Base-by-base conservation (phyloP, 2,888 invertebrate genomes). In the Drosophila meridionalis region DNA sequence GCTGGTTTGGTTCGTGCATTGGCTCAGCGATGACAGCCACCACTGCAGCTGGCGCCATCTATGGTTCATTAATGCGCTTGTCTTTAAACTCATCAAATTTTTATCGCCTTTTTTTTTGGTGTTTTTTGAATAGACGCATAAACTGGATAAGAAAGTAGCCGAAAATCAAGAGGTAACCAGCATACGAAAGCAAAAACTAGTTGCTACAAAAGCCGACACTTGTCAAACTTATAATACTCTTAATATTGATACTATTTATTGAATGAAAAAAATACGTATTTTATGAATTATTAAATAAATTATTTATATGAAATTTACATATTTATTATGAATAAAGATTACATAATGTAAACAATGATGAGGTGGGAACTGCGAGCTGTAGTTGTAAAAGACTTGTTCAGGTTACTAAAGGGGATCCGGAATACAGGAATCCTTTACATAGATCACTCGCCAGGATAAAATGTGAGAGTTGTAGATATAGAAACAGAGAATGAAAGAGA, bases 81-180 rank as follows among this genome's bases (percentile, higher is more conserved):
- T 30, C 14, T 53, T 56, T 32, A 61, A 65, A 65, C 50, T 59
- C n/a, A 42, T 20, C 20, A 20, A 20, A 20, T 45, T 45, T 58
- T 36, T 58, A 63, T 40, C 12, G 48, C 1, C 47, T 64, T 73
- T 53, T 63, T 70, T 53, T 59, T 53, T 34, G 28, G 9, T 20
- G n/a, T 28, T 1, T 52, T 52, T 6, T 11, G n/a, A 50, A 36
- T 59, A 14, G 26, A 14, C 59, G 59, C 57, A 66, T 66, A 88
- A 84, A 90, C 89, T 88, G 82, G 90, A 85, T 90, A 83, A 70
- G 90, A 90, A 90, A 84, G 90, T 83, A 57, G 69, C 74, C 66
- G 56, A 78, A 82, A 64, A 38, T 69, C 32, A 32, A 12, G 45
- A 65, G 26, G 12, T 42, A 36, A 48, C 30, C 42, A 75, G 40